Evolutionary conservation across 2,888 invertebrate genomes (phyloP).

Genomic region (Drosophila atripex): DNA sequence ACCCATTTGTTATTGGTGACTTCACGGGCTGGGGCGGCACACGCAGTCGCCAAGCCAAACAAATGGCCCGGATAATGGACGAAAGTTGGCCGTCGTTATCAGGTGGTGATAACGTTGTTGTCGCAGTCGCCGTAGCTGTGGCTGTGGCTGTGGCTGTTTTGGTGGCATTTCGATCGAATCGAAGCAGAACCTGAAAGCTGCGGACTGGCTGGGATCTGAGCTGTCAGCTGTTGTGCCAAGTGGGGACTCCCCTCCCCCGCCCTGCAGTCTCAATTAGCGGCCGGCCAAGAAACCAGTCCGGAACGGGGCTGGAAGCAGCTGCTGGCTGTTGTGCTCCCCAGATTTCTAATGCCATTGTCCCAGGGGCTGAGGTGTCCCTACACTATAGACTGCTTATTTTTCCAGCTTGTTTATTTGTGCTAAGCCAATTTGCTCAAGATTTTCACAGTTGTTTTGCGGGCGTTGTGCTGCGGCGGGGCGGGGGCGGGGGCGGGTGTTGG

Average conservation of each 20-base stretch:
- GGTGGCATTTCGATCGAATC: slow-evolving; percentile 66
- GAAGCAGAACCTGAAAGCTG: not conserved
- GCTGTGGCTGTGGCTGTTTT: not conserved
- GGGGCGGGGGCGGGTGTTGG: not conserved
- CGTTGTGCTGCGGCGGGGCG: not conserved
- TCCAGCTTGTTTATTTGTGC: slow-evolving; percentile 53
- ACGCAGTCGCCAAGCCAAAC: slow-evolving; percentile 8
- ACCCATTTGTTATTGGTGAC: slow-evolving; percentile 51
- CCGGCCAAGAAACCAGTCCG: slow-evolving; percentile 3
- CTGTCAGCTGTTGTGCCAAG: slow-evolving; percentile 34
- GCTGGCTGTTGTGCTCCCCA: slow-evolving; percentile 25
- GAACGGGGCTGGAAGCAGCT: slow-evolving; percentile 37
- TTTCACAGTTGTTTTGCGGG: slow-evolving; percentile 19
- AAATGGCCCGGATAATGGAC: slow-evolving; percentile 6
- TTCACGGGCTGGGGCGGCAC: slow-evolving; percentile 44
- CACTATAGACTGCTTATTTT: slow-evolving; percentile 19
- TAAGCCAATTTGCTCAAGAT: slow-evolving; percentile 68
- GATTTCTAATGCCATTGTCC: slow-evolving; percentile 30
- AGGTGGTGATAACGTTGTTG: slow-evolving; percentile 55
- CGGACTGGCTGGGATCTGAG: not conserved
- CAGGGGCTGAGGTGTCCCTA: not conserved
- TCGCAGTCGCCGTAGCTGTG: slow-evolving; percentile 35
- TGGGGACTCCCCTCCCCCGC: not conserved
- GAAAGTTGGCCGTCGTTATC: slow-evolving; percentile 20
- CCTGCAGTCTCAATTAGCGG: not conserved